Evolutionary conservation across 2,797 vertebrate genomes (phyloP), one percentile per base, ranked within the genome.

Genomic region (Sarcophilus harrisii): DNA sequence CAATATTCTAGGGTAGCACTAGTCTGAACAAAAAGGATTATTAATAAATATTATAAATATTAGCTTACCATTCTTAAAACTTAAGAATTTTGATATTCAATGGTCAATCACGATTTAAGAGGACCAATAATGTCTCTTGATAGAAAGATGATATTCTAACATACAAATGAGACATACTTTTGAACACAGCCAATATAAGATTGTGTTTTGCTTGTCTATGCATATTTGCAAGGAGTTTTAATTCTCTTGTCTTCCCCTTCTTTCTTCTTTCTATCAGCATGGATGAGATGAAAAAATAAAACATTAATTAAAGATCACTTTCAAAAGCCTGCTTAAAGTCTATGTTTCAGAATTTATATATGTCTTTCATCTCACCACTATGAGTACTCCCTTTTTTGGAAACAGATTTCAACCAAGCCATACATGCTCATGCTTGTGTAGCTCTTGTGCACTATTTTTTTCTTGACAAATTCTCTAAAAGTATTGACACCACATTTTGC

Each of bases 21-120:
- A 92, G 89, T 5, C 30, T 90, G 29, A 95, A 90, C 27, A 93
- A 18, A 94, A 89, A 96, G 54, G 96, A 95, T 96, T 16, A 2
- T 28, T n/a, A 95, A 58, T 91, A 90, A 18, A 45, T 58, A 16
- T 93, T 45, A 57, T 91, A 90, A 21, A n/a, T 60, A 21, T 92
- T 49, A 92, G 58, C 93, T 97, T 94, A 52, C 11, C 89, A 92
- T 95, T 94, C 54, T 59, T 96, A n/a, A 38, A 32, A n/a, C 32
- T n/a, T 66, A 73, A 66, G 32, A 66, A n/a, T 3, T 66, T 27
- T 66, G 16, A 38, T 73, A n/a, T 66, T 4, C 62, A 16, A 73
- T n/a, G 14, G 5, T 18, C 32, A 73, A 16, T 73, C 32, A 38
- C 21, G 16, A 38, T 73, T 73, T 73, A 73, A 38, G 32, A 21